Percentiles rank a stretch among this genome's conserved stretches.
phyloP scores from a whole-genome alignment of 1,140 invertebrate genomes.

The Mercenaria mercenaria region DNA sequence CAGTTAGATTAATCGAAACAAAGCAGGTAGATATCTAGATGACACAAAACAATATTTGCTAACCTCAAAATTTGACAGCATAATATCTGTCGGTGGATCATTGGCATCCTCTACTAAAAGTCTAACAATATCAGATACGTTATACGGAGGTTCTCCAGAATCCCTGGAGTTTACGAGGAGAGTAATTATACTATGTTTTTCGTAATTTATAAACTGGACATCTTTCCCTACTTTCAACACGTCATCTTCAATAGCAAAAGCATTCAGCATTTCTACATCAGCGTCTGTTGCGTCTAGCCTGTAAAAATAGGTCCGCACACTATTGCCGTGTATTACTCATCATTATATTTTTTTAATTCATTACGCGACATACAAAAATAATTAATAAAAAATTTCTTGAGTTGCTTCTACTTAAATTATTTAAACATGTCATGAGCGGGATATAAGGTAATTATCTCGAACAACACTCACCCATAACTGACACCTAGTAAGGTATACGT shows the following conservation, averaged over 20 bases:
- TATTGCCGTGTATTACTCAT: too few species aligned
- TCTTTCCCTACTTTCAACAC: slow-evolving; percentile 68
- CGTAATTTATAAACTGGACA: slow-evolving; percentile 67
- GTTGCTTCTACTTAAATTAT: neutral
- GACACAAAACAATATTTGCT: neutral
- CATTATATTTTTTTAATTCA: too few species aligned
- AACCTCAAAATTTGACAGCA: slow-evolving; percentile 25
- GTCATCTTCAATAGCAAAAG: slow-evolving; percentile 68
- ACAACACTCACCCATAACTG: slow-evolving; percentile 67
- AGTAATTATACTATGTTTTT: slow-evolving; percentile 67
- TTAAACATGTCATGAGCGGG: too few species aligned
- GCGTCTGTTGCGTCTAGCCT: neutral
- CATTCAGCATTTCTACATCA: slow-evolving; percentile 5
- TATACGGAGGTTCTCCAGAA: slow-evolving; percentile 68
- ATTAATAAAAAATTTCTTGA: too few species aligned
- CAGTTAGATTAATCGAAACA: too few species aligned
- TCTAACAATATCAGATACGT: slow-evolving; percentile 56
- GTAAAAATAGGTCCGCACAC: neutral
- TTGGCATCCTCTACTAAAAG: slow-evolving; percentile 73
- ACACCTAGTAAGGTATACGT: slow-evolving; percentile 72
- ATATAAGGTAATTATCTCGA: too few species aligned
- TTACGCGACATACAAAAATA: too few species aligned
- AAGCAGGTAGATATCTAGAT: too few species aligned
- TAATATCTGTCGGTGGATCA: slow-evolving; percentile 75
- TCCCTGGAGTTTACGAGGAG: slow-evolving; percentile 72